A percentile compares a stretch with the other conserved stretches of the same genome.
phyloP scores from a whole-genome alignment of 2,797 vertebrate species.

The Botia kubotai region DNA sequence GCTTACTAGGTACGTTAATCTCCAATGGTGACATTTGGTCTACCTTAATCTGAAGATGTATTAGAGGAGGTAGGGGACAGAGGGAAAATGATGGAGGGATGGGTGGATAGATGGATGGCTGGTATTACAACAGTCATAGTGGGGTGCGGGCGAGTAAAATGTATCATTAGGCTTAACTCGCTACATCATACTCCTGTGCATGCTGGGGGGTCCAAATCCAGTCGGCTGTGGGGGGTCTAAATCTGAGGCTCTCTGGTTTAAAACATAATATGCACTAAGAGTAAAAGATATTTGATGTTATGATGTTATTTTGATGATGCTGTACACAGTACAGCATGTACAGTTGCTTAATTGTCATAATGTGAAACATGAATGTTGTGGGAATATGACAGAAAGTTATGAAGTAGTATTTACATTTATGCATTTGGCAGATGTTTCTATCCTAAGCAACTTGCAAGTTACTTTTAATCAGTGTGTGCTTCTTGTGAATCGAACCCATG shows the following conservation, averaged over 20 bases:
- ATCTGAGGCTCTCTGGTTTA: slow-evolving; percentile 21
- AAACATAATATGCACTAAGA: slow-evolving; percentile 13
- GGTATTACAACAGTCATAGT: slow-evolving; percentile 90
- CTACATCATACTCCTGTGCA: slow-evolving; percentile 81
- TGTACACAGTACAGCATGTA: background rate
- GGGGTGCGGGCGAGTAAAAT: slow-evolving; percentile 85
- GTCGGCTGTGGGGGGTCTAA: slow-evolving; percentile 77
- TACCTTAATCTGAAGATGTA: slow-evolving; percentile 92
- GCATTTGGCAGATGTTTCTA: slow-evolving; percentile 2
- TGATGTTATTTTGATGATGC: slow-evolving; percentile 12
- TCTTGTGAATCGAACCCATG: background rate
- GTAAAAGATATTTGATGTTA: slow-evolving; percentile 23
- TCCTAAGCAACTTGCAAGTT: background rate
- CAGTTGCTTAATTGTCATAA: background rate
- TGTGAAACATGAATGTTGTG: slow-evolving; percentile 6
- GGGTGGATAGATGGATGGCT: slow-evolving; percentile 40
- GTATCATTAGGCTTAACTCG: slow-evolving; percentile 92
- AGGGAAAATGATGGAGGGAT: slow-evolving; percentile 40
- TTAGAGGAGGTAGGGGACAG: slow-evolving; percentile 73
- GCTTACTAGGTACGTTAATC: slow-evolving; percentile 91
- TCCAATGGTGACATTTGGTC: slow-evolving; percentile 92
- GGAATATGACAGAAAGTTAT: background rate
- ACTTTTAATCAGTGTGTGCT: background rate
- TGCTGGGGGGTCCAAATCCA: slow-evolving; percentile 86
- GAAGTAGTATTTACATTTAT: background rate